Evolutionary conservation across 1,140 invertebrate genomes (phyloP).

Genomic region (Myzus persicae): DNA sequence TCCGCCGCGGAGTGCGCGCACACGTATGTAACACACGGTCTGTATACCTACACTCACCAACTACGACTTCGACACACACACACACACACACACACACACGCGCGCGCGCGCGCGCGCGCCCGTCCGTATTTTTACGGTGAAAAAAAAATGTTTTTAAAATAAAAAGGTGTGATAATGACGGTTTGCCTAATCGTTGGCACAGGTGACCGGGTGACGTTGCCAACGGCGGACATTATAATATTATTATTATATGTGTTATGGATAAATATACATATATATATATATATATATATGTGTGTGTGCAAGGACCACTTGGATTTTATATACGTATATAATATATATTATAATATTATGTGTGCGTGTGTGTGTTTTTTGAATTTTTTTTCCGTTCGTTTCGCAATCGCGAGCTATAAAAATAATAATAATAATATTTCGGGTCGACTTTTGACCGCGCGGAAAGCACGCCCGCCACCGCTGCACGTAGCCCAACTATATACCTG

Average conservation of each 20-base stretch:
- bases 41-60: neutral
- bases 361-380: neutral
- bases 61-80: neutral
- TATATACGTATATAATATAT: neutral
- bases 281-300: neutral
- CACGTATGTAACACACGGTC: too few species aligned
- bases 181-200: constrained; percentile 58
- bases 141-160: constrained; percentile 18
- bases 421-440: neutral
- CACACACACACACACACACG: neutral
- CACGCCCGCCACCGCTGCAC: neutral
- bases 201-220: constrained; percentile 50
- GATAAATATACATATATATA: neutral
- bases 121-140: neutral
- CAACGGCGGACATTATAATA: constrained; percentile 41
- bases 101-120: neutral
- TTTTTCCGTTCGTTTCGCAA: constrained; percentile 27
- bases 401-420: neutral
- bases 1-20: neutral
- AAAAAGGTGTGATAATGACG: constrained; percentile 51
- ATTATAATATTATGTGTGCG: neutral
- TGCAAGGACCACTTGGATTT: neutral
- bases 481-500: too few species aligned
- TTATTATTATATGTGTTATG: neutral
- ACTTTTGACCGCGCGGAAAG: neutral